These are phyloP conservation scores for Aphidoletes aphidimyza DNA, from an alignment of 2,888 invertebrate genomes.

Conservation along the genomic window DNA sequence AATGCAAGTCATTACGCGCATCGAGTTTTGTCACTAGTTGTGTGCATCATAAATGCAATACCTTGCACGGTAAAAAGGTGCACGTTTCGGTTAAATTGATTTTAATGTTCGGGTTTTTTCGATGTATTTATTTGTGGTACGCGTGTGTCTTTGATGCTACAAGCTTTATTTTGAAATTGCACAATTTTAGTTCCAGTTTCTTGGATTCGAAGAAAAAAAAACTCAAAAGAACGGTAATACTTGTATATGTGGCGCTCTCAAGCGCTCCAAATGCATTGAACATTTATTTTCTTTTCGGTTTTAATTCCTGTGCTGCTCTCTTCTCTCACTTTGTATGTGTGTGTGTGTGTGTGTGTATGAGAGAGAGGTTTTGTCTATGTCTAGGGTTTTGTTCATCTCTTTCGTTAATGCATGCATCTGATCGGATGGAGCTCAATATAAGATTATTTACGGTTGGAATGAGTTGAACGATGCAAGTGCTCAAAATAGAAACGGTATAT, in stretches of 20 bases:
- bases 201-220: too few species aligned
- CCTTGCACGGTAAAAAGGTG: not conserved
- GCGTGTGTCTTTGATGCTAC: not conserved
- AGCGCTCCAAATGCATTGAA: not conserved
- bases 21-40: slow-evolving; percentile 32
- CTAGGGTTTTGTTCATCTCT: too few species aligned
- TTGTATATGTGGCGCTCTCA: too few species aligned
- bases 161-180: not conserved
- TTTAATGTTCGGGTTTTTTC: slow-evolving; percentile 1
- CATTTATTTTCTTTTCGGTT: not conserved
- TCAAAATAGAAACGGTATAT: slow-evolving; percentile 35
- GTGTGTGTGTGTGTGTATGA: too few species aligned
- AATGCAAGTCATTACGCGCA: not conserved
- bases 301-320: too few species aligned
- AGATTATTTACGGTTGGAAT: not conserved
- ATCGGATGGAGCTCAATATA: not conserved
- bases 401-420: slow-evolving; percentile 19
- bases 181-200: not conserved
- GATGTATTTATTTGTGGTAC: not conserved
- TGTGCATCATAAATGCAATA: not conserved
- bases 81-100: slow-evolving; percentile 39
- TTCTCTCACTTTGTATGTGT: too few species aligned
- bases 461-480: not conserved
- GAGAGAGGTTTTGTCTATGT: too few species aligned
- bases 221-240: too few species aligned